Percentiles rank a stretch among this genome's conserved stretches.
phyloP scores from a whole-genome alignment of 2,888 invertebrate species.

The Pardosa pseudoannulata region DNA sequence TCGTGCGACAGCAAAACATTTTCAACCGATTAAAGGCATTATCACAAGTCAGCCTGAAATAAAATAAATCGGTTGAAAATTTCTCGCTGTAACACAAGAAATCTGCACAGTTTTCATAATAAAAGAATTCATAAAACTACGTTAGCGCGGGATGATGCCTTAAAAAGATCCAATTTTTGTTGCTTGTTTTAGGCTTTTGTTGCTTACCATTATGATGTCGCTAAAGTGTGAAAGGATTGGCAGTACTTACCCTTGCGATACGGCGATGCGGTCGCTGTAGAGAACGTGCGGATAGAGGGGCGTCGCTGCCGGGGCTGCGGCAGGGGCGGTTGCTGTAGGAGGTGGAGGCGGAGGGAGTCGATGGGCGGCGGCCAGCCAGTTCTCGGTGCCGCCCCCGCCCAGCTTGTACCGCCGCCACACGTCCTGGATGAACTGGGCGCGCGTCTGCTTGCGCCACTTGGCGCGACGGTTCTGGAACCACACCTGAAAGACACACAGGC shows the following conservation, averaged over 20 bases:
- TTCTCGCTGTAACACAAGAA: too few relatives aligned
- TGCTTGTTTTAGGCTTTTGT: too few relatives aligned
- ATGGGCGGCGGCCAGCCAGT: slow-evolving; percentile 41
- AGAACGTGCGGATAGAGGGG: slow-evolving; percentile 64
- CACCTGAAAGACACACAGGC: slow-evolving; percentile 82
- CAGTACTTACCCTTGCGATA: slow-evolving; percentile 37
- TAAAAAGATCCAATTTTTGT: too few relatives aligned
- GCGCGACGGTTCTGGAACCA: slow-evolving; percentile 96
- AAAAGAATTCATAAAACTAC: too few relatives aligned
- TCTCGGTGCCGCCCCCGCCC: slow-evolving; percentile 24
- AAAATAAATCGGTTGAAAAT: too few relatives aligned
- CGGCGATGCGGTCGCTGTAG: slow-evolving; percentile 51
- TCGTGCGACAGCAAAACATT: too few relatives aligned
- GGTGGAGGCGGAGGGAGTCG: slow-evolving; percentile 23
- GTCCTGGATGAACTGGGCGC: slow-evolving; percentile 65
- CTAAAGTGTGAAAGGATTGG: too few relatives aligned
- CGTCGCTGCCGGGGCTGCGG: slow-evolving; percentile 22
- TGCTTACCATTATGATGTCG: too few relatives aligned
- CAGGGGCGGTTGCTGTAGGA: slow-evolving; percentile 20
- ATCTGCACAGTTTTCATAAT: too few relatives aligned
- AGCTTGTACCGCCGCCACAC: slow-evolving; percentile 68
- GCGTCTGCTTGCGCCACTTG: slow-evolving; percentile 87
- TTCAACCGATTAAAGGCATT: too few relatives aligned
- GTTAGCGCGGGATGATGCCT: too few relatives aligned
- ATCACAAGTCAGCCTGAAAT: too few relatives aligned